Conservation (phyloP, 2,113 vertebrate species). For the Plecotus auritus region DNA sequence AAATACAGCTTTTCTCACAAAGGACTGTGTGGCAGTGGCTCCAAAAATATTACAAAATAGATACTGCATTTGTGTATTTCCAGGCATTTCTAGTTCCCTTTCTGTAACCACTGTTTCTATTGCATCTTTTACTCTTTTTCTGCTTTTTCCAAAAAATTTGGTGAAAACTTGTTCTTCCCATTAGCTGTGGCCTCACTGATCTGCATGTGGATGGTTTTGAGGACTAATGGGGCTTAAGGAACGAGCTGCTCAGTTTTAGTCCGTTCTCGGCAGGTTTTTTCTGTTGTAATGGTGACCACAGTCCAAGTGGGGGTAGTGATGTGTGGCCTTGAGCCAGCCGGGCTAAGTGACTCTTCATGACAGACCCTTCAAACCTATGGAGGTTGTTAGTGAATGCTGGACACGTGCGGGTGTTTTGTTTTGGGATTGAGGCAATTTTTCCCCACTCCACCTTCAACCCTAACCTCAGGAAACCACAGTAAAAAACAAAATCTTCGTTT, state of each 20-base stretch:
- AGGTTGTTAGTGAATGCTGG: neutral
- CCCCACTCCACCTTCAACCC: neutral
- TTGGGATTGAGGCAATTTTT: neutral
- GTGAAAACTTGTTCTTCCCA: neutral
- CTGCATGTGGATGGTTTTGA: neutral
- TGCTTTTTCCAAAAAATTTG: neutral
- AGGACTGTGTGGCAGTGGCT: neutral
- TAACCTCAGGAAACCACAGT: slow-evolving; percentile 22
- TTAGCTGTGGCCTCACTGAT: neutral
- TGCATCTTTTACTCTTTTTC: neutral
- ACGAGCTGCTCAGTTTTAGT: slow-evolving; percentile 1
- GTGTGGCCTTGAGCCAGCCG: neutral
- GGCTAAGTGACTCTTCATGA: neutral
- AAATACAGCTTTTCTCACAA: neutral
- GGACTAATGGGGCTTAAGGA: slow-evolving; percentile 36
- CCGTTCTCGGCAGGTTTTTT: neutral
- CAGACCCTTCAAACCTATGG: neutral
- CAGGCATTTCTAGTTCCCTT: neutral
- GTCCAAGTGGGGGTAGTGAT: neutral
- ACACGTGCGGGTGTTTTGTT: neutral
- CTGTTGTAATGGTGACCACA: neutral
- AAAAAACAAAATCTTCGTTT: slow-evolving; percentile 37
- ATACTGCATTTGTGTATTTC: neutral
- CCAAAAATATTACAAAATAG: neutral
- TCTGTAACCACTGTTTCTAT: neutral